phyloP scores from a whole-genome alignment of 2,797 vertebrate species.

The Premnoplex brunnescens region DNA sequence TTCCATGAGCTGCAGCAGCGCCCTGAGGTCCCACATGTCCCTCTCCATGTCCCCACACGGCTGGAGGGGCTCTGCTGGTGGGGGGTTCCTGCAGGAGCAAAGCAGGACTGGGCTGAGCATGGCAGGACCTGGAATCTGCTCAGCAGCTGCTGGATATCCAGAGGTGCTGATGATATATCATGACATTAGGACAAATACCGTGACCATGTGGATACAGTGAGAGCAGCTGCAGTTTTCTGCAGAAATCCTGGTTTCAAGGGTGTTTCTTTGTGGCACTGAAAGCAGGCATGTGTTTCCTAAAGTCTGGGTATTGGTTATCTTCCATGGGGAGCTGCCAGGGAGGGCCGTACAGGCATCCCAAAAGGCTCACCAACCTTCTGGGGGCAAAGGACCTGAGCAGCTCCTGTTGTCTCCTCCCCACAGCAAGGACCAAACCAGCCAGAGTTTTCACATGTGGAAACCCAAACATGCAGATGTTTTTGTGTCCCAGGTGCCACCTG shows the following conservation, averaged over 20 bases:
- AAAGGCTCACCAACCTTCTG: neutral
- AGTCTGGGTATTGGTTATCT: neutral
- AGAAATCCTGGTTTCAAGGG: neutral
- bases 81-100: fast-evolving
- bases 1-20: neutral
- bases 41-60: fast-evolving
- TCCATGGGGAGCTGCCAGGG: neutral
- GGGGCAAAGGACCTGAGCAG: neutral
- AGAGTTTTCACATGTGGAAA: neutral
- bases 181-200: fast-evolving
- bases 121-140: neutral
- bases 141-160: neutral
- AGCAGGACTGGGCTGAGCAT: neutral
- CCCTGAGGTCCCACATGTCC: neutral
- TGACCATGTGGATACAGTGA: neutral
- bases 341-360: neutral
- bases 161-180: neutral
- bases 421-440: neutral
- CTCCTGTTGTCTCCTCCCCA: too few species aligned
- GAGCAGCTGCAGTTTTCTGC: neutral
- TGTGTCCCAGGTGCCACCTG: neutral
- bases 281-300: fast-evolving
- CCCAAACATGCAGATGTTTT: neutral
- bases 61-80: fast-evolving
- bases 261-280: neutral